Conservation (phyloP, 1,140 invertebrate species). For the Heliconius hewitsoni region DNA sequence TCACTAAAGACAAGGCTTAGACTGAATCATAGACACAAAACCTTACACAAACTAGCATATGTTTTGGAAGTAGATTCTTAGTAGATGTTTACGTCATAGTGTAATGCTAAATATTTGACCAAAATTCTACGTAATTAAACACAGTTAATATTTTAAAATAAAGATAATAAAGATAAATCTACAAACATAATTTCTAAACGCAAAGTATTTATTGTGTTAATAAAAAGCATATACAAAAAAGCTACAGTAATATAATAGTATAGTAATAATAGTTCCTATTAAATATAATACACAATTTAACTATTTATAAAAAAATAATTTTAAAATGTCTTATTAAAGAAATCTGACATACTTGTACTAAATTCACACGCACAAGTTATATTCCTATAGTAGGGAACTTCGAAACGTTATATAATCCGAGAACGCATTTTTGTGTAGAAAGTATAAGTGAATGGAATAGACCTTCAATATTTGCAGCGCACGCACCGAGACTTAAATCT, state of each 20-base stretch:
- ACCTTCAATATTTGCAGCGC: constrained; percentile 46
- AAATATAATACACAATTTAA: background rate
- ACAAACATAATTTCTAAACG: too few species aligned
- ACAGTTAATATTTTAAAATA: too few species aligned
- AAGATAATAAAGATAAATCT: too few species aligned
- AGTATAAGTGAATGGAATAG: constrained; percentile 58
- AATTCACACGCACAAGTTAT: background rate
- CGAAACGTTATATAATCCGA: constrained; percentile 43
- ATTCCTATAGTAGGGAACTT: background rate
- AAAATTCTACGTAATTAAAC: too few species aligned
- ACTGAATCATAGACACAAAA: too few species aligned
- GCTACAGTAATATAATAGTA: too few species aligned
- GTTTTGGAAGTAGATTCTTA: too few species aligned
- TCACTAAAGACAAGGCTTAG: too few species aligned
- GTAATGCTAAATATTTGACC: background rate
- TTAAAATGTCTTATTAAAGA: background rate
- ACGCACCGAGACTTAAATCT: background rate
- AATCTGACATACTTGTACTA: background rate
- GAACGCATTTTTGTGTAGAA: constrained; percentile 71
- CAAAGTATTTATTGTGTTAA: too few species aligned
- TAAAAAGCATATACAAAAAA: too few species aligned
- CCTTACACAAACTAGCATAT: too few species aligned
- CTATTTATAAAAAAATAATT: background rate
- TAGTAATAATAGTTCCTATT: too few species aligned
- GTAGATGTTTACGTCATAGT: background rate